Percentiles rank a stretch among this genome's conserved stretches.
Conservation (phyloP, 2,888 invertebrate species). For the Anticlea derivata region DNA sequence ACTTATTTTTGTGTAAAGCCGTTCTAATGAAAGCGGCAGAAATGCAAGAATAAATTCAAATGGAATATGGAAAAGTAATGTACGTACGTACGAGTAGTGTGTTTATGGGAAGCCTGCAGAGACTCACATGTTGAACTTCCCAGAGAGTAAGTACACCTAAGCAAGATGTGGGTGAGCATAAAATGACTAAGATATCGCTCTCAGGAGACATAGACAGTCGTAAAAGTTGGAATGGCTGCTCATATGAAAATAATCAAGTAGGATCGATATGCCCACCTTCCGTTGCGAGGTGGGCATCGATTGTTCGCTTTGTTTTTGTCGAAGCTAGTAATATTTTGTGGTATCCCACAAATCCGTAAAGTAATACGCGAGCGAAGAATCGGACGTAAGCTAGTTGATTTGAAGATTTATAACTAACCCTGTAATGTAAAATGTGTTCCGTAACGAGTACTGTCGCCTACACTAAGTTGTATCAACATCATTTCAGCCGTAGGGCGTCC, state of each 20-base stretch:
- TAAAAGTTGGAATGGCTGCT: slow-evolving; percentile 75
- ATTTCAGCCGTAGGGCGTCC: too few relatives aligned
- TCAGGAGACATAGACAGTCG: slow-evolving; percentile 77
- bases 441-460: too few relatives aligned
- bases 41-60: slow-evolving; percentile 58
- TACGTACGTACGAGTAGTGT: slow-evolving; percentile 44
- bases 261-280: slow-evolving; percentile 57
- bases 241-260: slow-evolving; percentile 79
- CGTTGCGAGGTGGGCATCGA: not conserved
- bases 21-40: slow-evolving; percentile 37
- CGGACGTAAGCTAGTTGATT: too few relatives aligned
- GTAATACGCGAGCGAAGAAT: too few relatives aligned
- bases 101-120: slow-evolving; percentile 73
- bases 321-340: not conserved
- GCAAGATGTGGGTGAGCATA: slow-evolving; percentile 76
- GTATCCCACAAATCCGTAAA: too few relatives aligned
- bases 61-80: slow-evolving; percentile 67
- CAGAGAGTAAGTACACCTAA: slow-evolving; percentile 64
- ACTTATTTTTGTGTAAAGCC: not conserved
- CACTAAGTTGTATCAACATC: too few relatives aligned
- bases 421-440: too few relatives aligned
- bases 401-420: too few relatives aligned
- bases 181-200: slow-evolving; percentile 82
- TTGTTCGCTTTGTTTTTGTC: slow-evolving; percentile 2
- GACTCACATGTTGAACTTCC: slow-evolving; percentile 71